These are phyloP conservation scores for Gymnogyps californianus DNA, from an alignment of 2,113 vertebrate genomes.

Conservation along the genomic window DNA sequence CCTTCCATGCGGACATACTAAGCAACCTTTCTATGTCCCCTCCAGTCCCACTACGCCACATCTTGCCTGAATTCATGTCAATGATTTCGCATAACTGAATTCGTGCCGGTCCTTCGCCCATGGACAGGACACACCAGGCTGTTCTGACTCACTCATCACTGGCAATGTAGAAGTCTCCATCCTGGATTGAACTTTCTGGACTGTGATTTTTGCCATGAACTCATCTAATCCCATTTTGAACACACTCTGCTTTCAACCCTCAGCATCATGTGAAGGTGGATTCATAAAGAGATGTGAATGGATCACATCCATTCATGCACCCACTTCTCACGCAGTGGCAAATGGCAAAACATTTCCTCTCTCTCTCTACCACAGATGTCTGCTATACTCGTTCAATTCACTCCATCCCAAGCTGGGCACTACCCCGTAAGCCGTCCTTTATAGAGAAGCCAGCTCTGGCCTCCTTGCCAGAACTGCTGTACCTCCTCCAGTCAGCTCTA, in stretches of 20 bases:
- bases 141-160: neutral
- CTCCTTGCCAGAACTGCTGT: neutral
- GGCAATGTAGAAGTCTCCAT: neutral
- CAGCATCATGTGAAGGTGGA: neutral
- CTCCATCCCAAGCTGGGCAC: neutral
- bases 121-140: neutral
- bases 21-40: neutral
- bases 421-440: neutral
- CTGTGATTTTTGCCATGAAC: neutral
- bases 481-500: neutral
- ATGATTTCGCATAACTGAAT: neutral
- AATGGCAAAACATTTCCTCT: neutral
- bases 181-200: neutral
- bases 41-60: accelerated
- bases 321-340: neutral
- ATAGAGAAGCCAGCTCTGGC: neutral
- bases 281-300: neutral
- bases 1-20: accelerated
- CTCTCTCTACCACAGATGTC: neutral
- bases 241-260: neutral
- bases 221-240: neutral
- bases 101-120: accelerated
- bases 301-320: neutral
- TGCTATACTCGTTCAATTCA: neutral
- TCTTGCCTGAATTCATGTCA: neutral